Evolutionary conservation across 2,888 invertebrate genomes (phyloP), one percentile per base, ranked within the genome.

Genomic region (Drosophila quasianomalipes): DNA sequence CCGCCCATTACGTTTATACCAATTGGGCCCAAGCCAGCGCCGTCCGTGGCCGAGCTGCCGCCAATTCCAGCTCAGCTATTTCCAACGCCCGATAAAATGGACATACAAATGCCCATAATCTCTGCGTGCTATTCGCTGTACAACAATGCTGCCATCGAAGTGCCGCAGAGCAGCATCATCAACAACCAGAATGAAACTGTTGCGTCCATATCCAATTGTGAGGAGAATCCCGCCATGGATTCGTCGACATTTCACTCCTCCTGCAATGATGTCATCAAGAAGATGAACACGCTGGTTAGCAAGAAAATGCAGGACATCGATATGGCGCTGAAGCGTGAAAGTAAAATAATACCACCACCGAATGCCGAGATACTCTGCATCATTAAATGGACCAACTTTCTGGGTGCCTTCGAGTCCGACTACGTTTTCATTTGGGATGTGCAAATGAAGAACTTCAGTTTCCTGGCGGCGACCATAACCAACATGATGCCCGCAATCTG

Each of bases 251-350:
- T 90, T 26, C 82, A 78, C 6, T 81, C 85, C 35, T 84, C 90
- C 54, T 92, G 91, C 70, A 85, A 90, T 39, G 89, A 83, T 37
- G 92, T 93, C 1, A 92, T 93, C 4, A 87, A 88, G 41, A 92
- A 91, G 54, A 92, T 93, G 93, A 93, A 93, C 54, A 84, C 81
- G 3, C 83, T 92, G 65, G 93, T 93, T 6, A 92, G 92, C 75
- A 92, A 92, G 55, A 93, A 93, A 65, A 93, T 93, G 93, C 92
- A 93, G 72, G 93, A 93, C 62, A 93, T 93, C 49, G 93, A 93
- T 33, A 73, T 90, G 76, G 92, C 93, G 2, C 76, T 93, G 63
- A 90, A 88, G 51, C 91, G 92, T 5, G 92, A 93, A 47, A 92
- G 91, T 33, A 92, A 91, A 68, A 86, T 91, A 10, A 91, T 93